Conservation (phyloP, 2,797 vertebrate genomes). For the Rhabdophis nuchalis region DNA sequence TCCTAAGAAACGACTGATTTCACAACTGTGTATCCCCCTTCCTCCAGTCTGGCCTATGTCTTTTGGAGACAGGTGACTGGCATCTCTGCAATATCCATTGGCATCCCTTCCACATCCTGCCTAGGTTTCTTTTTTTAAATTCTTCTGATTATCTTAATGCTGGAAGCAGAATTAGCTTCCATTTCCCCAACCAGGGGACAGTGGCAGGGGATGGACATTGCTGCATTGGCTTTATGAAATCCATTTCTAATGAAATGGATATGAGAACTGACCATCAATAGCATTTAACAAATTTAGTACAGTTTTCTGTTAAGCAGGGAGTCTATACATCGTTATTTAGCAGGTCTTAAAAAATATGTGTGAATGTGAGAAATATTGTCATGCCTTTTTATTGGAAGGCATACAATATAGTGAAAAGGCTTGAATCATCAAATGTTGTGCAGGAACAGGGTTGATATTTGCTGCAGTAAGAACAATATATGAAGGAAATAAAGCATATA, state of each 20-base stretch:
- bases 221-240: background rate
- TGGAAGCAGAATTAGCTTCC: background rate
- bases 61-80: background rate
- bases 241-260: background rate
- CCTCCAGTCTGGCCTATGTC: background rate
- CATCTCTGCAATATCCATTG: background rate
- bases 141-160: background rate
- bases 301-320: background rate
- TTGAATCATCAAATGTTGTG: background rate
- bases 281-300: background rate
- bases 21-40: background rate
- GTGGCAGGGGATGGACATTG: background rate
- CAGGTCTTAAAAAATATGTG: background rate
- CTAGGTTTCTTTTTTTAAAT: background rate
- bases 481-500: background rate
- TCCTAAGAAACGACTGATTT: background rate
- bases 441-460: background rate
- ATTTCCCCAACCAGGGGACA: background rate
- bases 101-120: background rate
- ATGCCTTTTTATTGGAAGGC: background rate
- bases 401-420: background rate
- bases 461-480: background rate
- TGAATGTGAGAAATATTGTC: background rate
- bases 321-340: background rate
- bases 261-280: background rate